Percentiles rank a stretch among this genome's conserved stretches.
These are phyloP conservation scores for Rhopalosiphum padi DNA, from an alignment of 1,140 invertebrate genomes.

Conservation along the genomic window DNA sequence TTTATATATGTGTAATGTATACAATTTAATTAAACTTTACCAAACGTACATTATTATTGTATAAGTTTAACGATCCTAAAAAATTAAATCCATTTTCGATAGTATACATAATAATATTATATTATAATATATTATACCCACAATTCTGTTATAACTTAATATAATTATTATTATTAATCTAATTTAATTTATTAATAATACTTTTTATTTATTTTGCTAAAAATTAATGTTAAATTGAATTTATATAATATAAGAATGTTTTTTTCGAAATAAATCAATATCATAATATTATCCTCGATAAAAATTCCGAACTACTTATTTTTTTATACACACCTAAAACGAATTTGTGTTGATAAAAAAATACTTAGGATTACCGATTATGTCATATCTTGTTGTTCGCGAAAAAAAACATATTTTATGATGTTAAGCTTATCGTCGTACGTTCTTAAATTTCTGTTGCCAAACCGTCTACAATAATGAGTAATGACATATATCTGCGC, in stretches of 20 bases:
- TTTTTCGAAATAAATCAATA: conserved; percentile 38
- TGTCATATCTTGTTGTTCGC: conserved; percentile 13
- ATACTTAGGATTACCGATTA: conserved; percentile 42
- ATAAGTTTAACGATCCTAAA: conserved; percentile 28
- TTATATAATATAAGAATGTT: conserved; percentile 36
- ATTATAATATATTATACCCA: background rate
- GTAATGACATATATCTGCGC: background rate
- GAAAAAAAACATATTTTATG: conserved; percentile 1
- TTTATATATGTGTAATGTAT: conserved; percentile 2
- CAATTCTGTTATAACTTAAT: conserved; percentile 25
- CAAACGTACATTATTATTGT: conserved; percentile 29
- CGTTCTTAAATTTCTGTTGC: background rate
- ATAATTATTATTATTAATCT: conserved; percentile 11
- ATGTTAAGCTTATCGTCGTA: background rate
- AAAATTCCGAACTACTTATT: background rate
- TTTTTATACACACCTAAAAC: background rate
- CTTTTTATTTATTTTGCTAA: conserved; percentile 47
- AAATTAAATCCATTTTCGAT: background rate
- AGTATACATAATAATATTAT: background rate
- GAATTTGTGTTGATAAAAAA: conserved; percentile 31
- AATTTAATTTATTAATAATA: conserved; percentile 35
- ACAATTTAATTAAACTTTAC: conserved; percentile 40
- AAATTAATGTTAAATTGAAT: conserved; percentile 36
- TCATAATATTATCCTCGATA: conserved; percentile 36
- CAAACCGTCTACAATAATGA: conserved; percentile 1